phyloP scores from a whole-genome alignment of 2,797 vertebrate genomes.

The Catostomus latipinnis region DNA sequence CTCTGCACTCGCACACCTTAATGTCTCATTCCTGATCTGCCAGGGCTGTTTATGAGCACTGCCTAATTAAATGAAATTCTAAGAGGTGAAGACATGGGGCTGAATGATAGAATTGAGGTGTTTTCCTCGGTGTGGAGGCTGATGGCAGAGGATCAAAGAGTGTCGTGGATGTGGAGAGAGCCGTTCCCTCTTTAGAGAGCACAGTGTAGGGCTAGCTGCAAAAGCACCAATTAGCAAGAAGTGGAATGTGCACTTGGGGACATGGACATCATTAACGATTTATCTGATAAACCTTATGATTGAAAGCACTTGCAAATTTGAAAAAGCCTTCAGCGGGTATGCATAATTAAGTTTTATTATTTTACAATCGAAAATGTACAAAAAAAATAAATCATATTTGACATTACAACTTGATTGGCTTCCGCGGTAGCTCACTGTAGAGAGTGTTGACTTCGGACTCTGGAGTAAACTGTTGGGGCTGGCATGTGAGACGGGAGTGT shows the following conservation, averaged over 20 bases:
- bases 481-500: too few relatives aligned
- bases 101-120: slow-evolving; percentile 29
- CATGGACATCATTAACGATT: slow-evolving; percentile 53
- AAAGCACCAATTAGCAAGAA: slow-evolving; percentile 59
- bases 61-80: slow-evolving; percentile 56
- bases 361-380: too few relatives aligned
- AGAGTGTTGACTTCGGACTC: too few relatives aligned
- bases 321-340: slow-evolving; percentile 1
- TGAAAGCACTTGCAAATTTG: slow-evolving; percentile 18
- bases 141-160: slow-evolving; percentile 33
- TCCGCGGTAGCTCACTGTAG: too few relatives aligned
- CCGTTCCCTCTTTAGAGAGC: slow-evolving; percentile 25
- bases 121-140: slow-evolving; percentile 21
- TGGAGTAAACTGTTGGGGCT: too few relatives aligned
- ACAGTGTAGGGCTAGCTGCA: slow-evolving; percentile 28
- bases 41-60: slow-evolving; percentile 22
- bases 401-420: too few relatives aligned
- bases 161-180: slow-evolving; percentile 5
- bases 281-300: slow-evolving; percentile 39
- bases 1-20: slow-evolving; percentile 3
- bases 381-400: too few relatives aligned
- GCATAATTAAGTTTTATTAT: background rate
- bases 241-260: slow-evolving; percentile 44
- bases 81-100: slow-evolving; percentile 29
- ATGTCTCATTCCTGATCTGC: slow-evolving; percentile 45